A percentile compares a stretch with the other conserved stretches of the same genome.
Evolutionary conservation across 2,888 invertebrate genomes (phyloP).

Genomic region (Leptopilina myrica): DNA sequence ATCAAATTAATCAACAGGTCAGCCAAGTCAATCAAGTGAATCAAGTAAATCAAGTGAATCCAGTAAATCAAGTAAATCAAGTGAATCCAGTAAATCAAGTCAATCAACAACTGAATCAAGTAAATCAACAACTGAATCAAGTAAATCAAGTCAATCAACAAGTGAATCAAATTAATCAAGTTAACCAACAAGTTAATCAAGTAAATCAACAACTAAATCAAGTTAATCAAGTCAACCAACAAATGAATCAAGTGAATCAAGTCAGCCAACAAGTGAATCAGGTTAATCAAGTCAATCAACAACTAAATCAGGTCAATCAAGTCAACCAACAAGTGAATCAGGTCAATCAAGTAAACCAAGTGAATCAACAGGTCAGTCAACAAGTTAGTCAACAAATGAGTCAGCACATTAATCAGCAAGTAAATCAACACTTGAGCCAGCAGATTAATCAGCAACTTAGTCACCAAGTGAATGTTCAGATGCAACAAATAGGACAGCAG

Average conservation of each 20-base stretch:
- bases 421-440: conserved; percentile 65
- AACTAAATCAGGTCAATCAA: conserved; percentile 54
- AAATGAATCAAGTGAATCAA: conserved; percentile 74
- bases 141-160: no score
- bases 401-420: conserved; percentile 78
- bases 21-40: no score
- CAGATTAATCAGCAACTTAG: conserved; percentile 78
- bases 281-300: conserved; percentile 71
- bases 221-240: conserved; percentile 64
- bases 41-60: no score
- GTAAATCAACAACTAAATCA: conserved; percentile 40
- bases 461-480: conserved; percentile 74
- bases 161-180: no score
- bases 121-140: conserved; percentile 53
- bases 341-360: conserved; percentile 58
- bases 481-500: conserved; percentile 62
- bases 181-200: no score
- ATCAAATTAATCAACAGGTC: conserved; percentile 76
- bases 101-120: conserved; percentile 63
- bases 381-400: conserved; percentile 75
- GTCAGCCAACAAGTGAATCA: conserved; percentile 64
- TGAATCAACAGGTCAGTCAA: conserved; percentile 4
- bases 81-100: conserved; percentile 67
- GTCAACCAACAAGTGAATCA: no score
- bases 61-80: no score